These are phyloP conservation scores for Philereme transversata DNA, from an alignment of 2,888 invertebrate species.

Conservation along the genomic window DNA sequence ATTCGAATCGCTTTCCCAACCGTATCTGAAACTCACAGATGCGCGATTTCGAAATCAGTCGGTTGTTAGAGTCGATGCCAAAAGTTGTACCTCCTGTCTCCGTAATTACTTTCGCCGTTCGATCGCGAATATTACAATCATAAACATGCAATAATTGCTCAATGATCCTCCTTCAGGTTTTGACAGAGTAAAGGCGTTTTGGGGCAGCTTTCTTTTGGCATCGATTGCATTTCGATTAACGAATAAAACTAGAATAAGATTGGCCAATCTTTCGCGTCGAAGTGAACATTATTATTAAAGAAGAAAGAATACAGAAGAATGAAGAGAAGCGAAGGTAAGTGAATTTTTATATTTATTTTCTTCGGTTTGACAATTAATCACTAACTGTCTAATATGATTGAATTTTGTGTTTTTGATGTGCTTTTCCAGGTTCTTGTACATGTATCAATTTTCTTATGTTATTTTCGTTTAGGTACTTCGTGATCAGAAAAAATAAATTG, in stretches of 20 bases:
- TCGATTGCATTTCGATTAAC: conserved; percentile 55
- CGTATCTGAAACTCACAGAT: conserved; percentile 38
- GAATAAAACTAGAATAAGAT: conserved; percentile 62
- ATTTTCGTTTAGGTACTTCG: background rate
- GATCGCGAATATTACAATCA: conserved; percentile 65
- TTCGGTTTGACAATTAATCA: conserved; percentile 49
- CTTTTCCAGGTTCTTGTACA: conserved; percentile 71
- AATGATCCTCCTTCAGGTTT: conserved; percentile 65
- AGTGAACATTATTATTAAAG: conserved; percentile 45
- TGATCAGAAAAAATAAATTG: too few species aligned
- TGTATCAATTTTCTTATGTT: conserved; percentile 67
- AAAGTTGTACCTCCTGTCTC: conserved; percentile 66
- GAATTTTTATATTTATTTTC: conserved; percentile 45
- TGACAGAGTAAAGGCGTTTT: conserved; percentile 46
- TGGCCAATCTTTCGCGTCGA: conserved; percentile 72
- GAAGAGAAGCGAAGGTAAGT: conserved; percentile 70
- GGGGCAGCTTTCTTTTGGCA: conserved; percentile 70
- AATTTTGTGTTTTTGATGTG: conserved; percentile 69
- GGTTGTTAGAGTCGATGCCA: conserved; percentile 71
- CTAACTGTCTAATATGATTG: conserved; percentile 58
- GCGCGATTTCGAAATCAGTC: conserved; percentile 56
- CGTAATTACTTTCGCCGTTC: conserved; percentile 68
- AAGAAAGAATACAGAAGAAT: conserved; percentile 51
- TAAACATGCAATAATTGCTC: conserved; percentile 71
- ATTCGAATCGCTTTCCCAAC: conserved; percentile 48